Percentiles rank a stretch among this genome's conserved stretches.
Evolutionary conservation across 1,140 invertebrate species (phyloP).

Genomic region (Drosophila biarmipes): DNA sequence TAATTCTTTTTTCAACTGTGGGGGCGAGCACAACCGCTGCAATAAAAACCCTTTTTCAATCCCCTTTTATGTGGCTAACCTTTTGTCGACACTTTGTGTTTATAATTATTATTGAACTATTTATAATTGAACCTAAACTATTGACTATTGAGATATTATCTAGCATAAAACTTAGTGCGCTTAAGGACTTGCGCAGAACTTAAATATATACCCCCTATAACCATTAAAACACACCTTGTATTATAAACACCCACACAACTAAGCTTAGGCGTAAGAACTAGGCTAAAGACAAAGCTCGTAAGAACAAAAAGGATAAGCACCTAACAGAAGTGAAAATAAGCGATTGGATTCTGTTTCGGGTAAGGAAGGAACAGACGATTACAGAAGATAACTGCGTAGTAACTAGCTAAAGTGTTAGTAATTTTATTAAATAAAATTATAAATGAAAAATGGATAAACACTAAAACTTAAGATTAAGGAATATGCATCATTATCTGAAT

Average conservation of each 20-base stretch:
- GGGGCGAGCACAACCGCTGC: conserved; percentile 13
- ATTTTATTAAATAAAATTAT: conserved; percentile 82
- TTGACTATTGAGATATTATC: conserved; percentile 82
- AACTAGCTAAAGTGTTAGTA: conserved; percentile 82
- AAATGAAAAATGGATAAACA: conserved; percentile 56
- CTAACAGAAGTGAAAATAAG: conserved; percentile 63
- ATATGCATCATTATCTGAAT: conserved; percentile 47
- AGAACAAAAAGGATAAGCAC: conserved; percentile 53
- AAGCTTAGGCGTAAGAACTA: conserved; percentile 51
- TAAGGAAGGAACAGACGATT: conserved; percentile 7
- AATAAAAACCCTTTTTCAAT: conserved; percentile 13
- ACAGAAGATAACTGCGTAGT: conserved; percentile 61
- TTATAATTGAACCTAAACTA: conserved; percentile 78
- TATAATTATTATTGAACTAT: conserved; percentile 78
- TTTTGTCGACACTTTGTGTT: conserved; percentile 52
- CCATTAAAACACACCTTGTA: conserved; percentile 64
- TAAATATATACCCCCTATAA: conserved; percentile 54
- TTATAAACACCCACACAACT: conserved; percentile 65
- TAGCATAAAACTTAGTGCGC: conserved; percentile 67
- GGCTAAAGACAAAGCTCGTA: conserved; percentile 60
- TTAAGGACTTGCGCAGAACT: conserved; percentile 65
- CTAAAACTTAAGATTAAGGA: conserved; percentile 50
- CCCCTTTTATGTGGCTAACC: conserved; percentile 12
- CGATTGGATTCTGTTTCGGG: conserved; percentile 22
- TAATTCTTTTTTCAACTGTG: conserved; percentile 23